These are phyloP conservation scores for Menura novaehollandiae DNA, from an alignment of 2,113 vertebrate species.

Conservation along the genomic window DNA sequence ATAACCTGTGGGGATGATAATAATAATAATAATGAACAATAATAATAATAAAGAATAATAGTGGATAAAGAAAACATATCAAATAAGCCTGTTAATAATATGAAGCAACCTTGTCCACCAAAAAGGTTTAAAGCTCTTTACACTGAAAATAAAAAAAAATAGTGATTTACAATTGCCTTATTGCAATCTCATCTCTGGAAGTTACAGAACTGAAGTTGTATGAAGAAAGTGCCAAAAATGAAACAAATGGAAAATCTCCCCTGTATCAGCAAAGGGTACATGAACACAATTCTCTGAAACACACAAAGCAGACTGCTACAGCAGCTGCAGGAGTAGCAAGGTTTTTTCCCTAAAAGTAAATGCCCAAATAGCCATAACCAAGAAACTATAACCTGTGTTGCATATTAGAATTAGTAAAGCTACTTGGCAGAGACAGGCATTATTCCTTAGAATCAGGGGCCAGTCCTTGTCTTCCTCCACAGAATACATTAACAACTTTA, in stretches of 20 bases:
- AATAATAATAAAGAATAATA: neutral
- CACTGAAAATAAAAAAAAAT: neutral
- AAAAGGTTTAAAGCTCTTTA: neutral
- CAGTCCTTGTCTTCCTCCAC: neutral
- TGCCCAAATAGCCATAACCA: neutral
- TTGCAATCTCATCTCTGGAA: neutral
- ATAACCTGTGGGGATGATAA: constrained; percentile 73
- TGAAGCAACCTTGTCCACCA: neutral
- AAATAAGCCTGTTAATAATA: neutral
- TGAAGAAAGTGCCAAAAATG: neutral
- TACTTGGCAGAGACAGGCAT: neutral
- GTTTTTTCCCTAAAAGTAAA: neutral
- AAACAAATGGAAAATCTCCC: neutral
- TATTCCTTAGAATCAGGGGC: neutral
- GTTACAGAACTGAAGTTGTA: neutral
- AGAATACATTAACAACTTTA: neutral
- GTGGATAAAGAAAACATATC: neutral
- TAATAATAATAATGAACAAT: neutral
- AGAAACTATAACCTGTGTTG: neutral
- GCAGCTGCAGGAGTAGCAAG: neutral
- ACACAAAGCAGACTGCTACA: neutral
- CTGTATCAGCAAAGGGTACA: neutral
- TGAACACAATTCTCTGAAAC: neutral
- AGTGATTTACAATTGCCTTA: neutral
- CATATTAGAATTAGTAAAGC: neutral